Base-by-base conservation (phyloP, 2,113 vertebrate genomes). In the Neopipo cinnamomea region DNA sequence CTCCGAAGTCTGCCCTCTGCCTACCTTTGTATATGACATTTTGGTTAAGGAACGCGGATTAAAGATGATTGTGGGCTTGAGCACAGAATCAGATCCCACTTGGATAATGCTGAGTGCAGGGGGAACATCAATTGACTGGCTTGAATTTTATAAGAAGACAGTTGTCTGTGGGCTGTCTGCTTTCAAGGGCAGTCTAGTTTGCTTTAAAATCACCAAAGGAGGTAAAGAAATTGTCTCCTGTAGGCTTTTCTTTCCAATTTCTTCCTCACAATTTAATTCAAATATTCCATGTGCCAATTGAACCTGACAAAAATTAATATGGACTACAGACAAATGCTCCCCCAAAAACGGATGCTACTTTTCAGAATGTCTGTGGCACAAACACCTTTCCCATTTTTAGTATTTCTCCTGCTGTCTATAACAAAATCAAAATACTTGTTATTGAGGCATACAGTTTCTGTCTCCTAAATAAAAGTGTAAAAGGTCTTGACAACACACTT, bases 231-330 rank as follows among this genome's bases (percentile, higher is more conserved):
- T 66, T 23, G 35, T 70, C 18, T 95, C 37, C 52, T 71, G 33
- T 59, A 82, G 7, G 18, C 25, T 97, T 88, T 47, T 24, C 81
- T 94, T 95, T 61, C 81, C 18, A 58, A 62, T 95, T 95, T 92
- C 19, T 85, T 85, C 49, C 67, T 56, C 24, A 86, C 20, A 96
- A 80, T 90, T 96, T 94, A 77, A 93, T 91, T 94, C 95, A 95
- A 94, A 88, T 87, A 90, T 93, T 95, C 65, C 47, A 61, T 25
- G 18, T 61, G 27, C 24, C 49, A 77, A 85, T 30, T 59, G 52
- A 55, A 72, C 70, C 27, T 94, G 88, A 84, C 20, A 37, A 81
- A 94, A 71, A 41, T 47, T 91, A 83, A n/a, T 77, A 70, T 39
- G 81, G 65, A 42, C 81, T 85, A 58, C 13, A 52, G 65, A 89